Evolutionary conservation across 2,888 invertebrate genomes (phyloP), one percentile per base, ranked within the genome.

Genomic region (Halictus ligatus): DNA sequence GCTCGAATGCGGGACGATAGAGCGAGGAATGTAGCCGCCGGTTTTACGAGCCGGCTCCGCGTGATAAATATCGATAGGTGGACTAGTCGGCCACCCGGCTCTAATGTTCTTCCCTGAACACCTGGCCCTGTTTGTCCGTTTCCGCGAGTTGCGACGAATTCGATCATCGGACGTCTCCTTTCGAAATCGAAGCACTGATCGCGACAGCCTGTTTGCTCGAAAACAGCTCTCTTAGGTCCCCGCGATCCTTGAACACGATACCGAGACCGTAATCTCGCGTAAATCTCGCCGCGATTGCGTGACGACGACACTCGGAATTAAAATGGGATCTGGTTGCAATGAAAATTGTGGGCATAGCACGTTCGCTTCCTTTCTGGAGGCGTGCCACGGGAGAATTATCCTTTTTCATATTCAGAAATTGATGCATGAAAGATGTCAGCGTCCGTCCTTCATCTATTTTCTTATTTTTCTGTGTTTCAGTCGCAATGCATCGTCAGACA

Each of bases 31-130:
- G 83, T 71, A 25, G 83, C 29, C 67, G 67, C 3, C 8, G 35
- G 29, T 77, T 84, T 83, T 78, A 84, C 83, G 83, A 83, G 58
- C 75, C 35, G 15, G 12, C 77, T 48, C 40, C 5, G 73, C 67
- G 54, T 46, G 74, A 84, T 84, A 83, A 78, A 77, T 77, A 84
- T 74, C 77, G 77, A 83, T 69, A 69, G 67, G 15, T 40, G 72
- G 46, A 54, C 64, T 60, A 46, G 67, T 84, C 83, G 67, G 72
- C 73, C 73, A 82, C 15, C 29, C 64, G 72, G 54, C 58, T 83
- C 83, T 58, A 73, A 84, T 78, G 74, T n/a, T 54, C 54, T 40
- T 43, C n/a, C 13, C 10, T 46, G 43, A 43, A 83, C 60, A 60
- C 29, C 46, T 40, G 25, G 6, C 46, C 35, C 54, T 10, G n/a